A percentile compares a stretch with the other conserved stretches of the same genome.
phyloP scores from a whole-genome alignment of 2,113 vertebrate species.

The Tragelaphus buxtoni region DNA sequence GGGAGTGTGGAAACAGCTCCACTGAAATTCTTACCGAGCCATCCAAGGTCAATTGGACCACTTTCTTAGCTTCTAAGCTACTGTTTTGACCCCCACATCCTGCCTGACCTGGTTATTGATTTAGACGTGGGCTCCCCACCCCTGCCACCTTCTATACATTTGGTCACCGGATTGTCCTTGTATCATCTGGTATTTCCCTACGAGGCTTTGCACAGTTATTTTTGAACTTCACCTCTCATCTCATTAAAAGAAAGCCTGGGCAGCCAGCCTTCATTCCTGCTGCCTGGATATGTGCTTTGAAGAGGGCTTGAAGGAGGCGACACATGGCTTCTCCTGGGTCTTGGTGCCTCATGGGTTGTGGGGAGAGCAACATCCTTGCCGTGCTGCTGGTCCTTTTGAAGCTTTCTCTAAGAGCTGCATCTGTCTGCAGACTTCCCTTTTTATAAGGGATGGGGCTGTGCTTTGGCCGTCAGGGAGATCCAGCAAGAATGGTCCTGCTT shows the following conservation, averaged over 20 bases:
- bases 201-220: neutral
- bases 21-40: fast-evolving
- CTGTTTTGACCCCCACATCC: neutral
- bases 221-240: slow-evolving; percentile 50
- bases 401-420: neutral
- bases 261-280: neutral
- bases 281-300: neutral
- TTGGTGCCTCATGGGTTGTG: neutral
- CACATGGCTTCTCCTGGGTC: neutral
- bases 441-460: slow-evolving; percentile 38
- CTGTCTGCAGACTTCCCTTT: neutral
- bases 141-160: neutral
- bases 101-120: neutral
- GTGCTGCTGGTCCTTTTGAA: fast-evolving
- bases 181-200: slow-evolving; percentile 15
- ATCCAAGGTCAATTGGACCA: neutral
- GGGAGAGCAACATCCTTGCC: neutral
- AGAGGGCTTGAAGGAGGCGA: neutral
- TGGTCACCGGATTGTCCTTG: slow-evolving; percentile 16
- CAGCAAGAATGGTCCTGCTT: slow-evolving; percentile 34
- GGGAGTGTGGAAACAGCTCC: neutral
- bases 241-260: neutral
- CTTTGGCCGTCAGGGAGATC: slow-evolving; percentile 55
- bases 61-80: neutral
- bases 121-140: neutral